Conservation (phyloP, 2,113 vertebrate genomes). For the Pardalotus punctatus region DNA sequence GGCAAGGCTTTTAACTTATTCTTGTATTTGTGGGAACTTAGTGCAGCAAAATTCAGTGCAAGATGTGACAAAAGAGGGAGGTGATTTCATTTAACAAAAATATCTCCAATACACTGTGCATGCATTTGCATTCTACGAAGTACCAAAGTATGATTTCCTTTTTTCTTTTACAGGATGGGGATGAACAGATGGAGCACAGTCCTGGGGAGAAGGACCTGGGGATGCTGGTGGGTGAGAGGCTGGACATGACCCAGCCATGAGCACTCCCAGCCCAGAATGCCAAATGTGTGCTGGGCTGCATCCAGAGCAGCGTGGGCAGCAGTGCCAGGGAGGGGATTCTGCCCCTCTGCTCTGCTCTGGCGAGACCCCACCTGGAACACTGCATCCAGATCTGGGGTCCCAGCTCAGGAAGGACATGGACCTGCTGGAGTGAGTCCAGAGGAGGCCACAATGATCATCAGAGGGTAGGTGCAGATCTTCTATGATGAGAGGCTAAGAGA, state of each 20-base stretch:
- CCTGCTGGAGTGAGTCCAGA: rapidly evolving
- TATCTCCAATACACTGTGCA: background rate
- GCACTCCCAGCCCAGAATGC: background rate
- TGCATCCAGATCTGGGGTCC: background rate
- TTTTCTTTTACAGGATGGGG: background rate
- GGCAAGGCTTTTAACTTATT: background rate
- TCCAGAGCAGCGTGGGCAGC: background rate
- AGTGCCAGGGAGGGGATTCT: background rate
- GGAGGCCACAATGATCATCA: background rate
- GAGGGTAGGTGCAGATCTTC: background rate
- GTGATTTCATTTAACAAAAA: background rate
- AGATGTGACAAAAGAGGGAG: background rate
- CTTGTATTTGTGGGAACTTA: background rate
- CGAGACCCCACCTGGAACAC: background rate
- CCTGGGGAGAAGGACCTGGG: rapidly evolving
- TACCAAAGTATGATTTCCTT: background rate
- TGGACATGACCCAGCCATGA: background rate
- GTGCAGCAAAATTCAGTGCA: background rate
- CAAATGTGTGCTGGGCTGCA: background rate
- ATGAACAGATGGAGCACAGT: rapidly evolving
- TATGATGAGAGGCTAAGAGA: background rate
- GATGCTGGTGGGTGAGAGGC: background rate
- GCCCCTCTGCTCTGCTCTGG: background rate
- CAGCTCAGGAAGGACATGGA: background rate
- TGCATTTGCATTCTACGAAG: background rate